Evolutionary conservation across 2,888 invertebrate species (phyloP), one percentile per base, ranked within the genome.

Genomic region (Seira musarum): DNA sequence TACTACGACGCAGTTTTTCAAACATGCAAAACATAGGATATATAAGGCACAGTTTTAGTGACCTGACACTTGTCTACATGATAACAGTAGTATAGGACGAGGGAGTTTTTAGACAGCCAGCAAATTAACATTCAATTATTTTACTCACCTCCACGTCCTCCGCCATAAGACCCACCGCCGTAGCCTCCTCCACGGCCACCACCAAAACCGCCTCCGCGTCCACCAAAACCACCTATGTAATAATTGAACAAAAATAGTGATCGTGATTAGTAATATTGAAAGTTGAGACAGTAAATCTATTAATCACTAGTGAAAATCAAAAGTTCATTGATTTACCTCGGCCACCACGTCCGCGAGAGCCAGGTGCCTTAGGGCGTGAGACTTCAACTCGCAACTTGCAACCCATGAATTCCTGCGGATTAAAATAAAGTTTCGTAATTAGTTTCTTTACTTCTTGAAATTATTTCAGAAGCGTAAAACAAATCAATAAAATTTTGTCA

Each of bases 351-450:
- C 82, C 78, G 61, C 86, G 81, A 71, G 87, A 85, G 61, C 88
- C 86, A 6, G 87, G 85, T 35, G 85, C 83, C 60, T 87, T 85
- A 35, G 87, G 87, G 61, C 95, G 92, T 78, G 95, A 95, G 87
- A 96, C 93, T 90, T 96, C 96, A 82, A 96, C 96, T 88, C 96
- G 92, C 85, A 96, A 90, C 88, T 95, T 95, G 87, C 94, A 94
- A 87, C 96, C 96, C 90, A 95, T 91, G 88, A 96, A 92, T 89
- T 95, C 95, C 85, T 30, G 8, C 8, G 8, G 8, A 30, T 5
- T 8, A 30, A 30, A 30, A 30, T 8, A 30, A 30, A 5, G 2
- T 30, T 30, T 30, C 8, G 8, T 30, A 30, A 30, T 30, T n/a
- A n/a, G n/a, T n/a, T n/a, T n/a, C n/a, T n/a, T n/a, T n/a, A n/a